Evolutionary conservation across 53 echinoderm and acorn worm genomes (phyloP).

Genomic region (Mesocentrotus franciscanus): DNA sequence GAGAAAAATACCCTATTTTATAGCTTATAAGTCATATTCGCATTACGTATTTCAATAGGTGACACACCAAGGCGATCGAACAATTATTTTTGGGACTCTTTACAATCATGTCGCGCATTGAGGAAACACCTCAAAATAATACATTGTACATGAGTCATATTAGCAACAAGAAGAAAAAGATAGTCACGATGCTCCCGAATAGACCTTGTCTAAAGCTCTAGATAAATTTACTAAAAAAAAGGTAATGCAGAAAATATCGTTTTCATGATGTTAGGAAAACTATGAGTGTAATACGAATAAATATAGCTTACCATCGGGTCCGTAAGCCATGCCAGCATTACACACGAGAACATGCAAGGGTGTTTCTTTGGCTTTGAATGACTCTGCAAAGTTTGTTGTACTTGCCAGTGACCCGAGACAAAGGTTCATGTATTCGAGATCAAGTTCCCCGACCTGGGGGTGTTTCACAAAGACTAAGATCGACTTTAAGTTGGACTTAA

Average conservation of each 20-base stretch:
- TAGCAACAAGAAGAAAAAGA: too few relatives aligned
- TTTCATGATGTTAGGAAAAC: neutral
- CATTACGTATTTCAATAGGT: neutral
- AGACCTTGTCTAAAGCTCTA: neutral
- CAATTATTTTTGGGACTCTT: too few relatives aligned
- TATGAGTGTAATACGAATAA: neutral
- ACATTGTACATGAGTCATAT: neutral
- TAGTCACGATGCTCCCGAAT: neutral
- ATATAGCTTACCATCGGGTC: conserved; percentile 57
- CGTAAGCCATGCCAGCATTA: conserved; percentile 76
- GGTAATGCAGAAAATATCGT: too few relatives aligned
- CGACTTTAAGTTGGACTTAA: too few relatives aligned
- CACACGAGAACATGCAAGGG: conserved; percentile 73
- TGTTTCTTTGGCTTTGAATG: conserved; percentile 61
- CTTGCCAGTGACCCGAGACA: conserved; percentile 74
- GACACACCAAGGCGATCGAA: too few relatives aligned
- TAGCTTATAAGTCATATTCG: neutral
- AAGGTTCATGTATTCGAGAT: conserved; percentile 73
- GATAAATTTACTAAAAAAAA: too few relatives aligned
- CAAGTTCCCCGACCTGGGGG: conserved; percentile 51
- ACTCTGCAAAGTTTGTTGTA: conserved; percentile 70
- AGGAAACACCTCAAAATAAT: neutral
- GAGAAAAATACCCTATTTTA: neutral
- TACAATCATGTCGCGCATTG: too few relatives aligned
- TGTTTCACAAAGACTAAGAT: neutral